A percentile compares a stretch with the other conserved stretches of the same genome.
Conservation (phyloP, 2,113 vertebrate species). For the Rhinoptilus africanus region DNA sequence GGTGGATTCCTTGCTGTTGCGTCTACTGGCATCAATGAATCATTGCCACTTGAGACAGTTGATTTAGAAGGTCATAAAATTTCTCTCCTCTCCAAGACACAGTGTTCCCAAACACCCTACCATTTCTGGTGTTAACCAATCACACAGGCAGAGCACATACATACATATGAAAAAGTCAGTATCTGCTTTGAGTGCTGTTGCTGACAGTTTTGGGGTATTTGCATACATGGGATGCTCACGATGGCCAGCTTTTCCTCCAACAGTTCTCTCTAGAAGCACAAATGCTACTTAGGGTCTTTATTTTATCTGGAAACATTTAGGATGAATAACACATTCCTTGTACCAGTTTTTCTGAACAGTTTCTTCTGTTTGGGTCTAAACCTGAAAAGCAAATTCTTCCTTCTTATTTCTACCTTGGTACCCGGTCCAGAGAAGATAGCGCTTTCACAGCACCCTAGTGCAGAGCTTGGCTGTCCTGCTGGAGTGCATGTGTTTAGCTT, state of each 20-base stretch:
- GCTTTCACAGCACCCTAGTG: background rate
- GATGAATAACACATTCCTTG: background rate
- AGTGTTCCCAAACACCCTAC: background rate
- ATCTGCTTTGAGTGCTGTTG: background rate
- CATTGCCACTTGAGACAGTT: background rate
- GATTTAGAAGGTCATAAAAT: background rate
- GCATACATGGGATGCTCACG: background rate
- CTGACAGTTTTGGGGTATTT: background rate
- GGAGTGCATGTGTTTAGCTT: background rate
- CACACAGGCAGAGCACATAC: background rate
- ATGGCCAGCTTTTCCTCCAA: background rate
- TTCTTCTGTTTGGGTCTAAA: background rate
- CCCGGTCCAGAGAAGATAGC: background rate
- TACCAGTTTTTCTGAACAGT: background rate
- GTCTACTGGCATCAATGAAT: background rate
- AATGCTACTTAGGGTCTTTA: background rate
- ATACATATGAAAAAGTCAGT: background rate
- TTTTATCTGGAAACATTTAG: background rate
- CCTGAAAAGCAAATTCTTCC: background rate
- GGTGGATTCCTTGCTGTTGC: background rate
- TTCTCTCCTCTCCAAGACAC: background rate
- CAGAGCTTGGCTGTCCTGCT: background rate
- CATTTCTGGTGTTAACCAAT: background rate
- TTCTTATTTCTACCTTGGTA: background rate
- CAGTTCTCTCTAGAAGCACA: background rate